Percentiles rank a stretch among this genome's conserved stretches.
Conservation (phyloP, 2,888 invertebrate genomes). For the Drosophila merina region DNA sequence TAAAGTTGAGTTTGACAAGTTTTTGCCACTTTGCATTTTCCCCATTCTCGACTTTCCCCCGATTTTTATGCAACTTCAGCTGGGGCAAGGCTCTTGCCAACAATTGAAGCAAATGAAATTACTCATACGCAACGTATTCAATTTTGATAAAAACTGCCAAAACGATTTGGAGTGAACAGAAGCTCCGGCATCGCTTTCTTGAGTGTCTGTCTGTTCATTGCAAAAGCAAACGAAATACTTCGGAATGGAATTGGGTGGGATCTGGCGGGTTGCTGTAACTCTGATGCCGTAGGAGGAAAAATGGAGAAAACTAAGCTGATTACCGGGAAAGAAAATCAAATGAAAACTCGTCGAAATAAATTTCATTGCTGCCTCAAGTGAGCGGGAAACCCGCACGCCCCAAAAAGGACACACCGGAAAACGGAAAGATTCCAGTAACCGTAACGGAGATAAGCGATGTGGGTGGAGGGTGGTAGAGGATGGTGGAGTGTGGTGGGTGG, state of each 20-base stretch:
- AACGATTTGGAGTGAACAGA: constrained; percentile 38
- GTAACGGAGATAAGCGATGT: constrained; percentile 17
- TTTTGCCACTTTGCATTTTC: constrained; percentile 69
- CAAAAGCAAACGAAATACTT: constrained; percentile 22
- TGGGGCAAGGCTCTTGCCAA: constrained; percentile 42
- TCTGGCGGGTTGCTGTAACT: not conserved
- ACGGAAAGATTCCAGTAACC: constrained; percentile 16
- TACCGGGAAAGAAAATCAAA: constrained; percentile 63
- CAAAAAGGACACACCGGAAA: not conserved
- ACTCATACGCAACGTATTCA: constrained; percentile 72
- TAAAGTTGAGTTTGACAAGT: constrained; percentile 60
- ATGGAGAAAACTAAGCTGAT: constrained; percentile 66
- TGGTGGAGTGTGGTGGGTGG: not conserved
- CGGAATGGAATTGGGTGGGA: not conserved
- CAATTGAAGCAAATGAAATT: constrained; percentile 68
- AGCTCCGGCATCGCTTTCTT: constrained; percentile 16
- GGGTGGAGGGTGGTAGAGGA: not conserved
- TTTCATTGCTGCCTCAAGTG: constrained; percentile 56
- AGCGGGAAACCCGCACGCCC: constrained; percentile 9
- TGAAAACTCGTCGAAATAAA: constrained; percentile 62
- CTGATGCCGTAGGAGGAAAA: constrained; percentile 14
- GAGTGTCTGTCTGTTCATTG: constrained; percentile 37
- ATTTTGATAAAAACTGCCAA: constrained; percentile 61
- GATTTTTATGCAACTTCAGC: constrained; percentile 40
- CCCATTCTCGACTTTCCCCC: constrained; percentile 25